Evolutionary conservation across 1,140 invertebrate genomes (phyloP), one percentile per base, ranked within the genome.

Genomic region (Drosophila ironensis): DNA sequence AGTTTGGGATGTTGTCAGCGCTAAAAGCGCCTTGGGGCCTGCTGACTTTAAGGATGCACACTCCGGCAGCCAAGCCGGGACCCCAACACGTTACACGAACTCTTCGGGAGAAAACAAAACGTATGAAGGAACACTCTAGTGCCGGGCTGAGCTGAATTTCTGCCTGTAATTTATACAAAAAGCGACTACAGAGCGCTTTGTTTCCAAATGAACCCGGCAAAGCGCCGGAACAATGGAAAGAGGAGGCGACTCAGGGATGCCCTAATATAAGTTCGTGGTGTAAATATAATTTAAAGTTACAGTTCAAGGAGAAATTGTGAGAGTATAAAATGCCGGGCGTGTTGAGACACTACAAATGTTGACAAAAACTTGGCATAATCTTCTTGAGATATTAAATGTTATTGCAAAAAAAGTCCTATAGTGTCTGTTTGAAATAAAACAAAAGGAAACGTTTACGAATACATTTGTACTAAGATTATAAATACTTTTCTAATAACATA

Each of bases 151-250:
- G 52, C 38, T 40, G 53, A 70, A 54, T 24, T 51, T 66, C 52
- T 63, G 72, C 11, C 72, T 61, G 54, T 63, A 75, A 69, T 69
- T 74, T 74, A 74, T 75, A 68, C 68, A 71, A 71, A 70, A 70
- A 59, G 52, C 22, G 44, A 70, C 28, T 48, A 40, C 64, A 33
- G 44, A 38, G 28, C 56, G 61, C 45, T 68, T 70, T 64, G 57
- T 66, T 74, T 35, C 33, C 40, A 63, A 75, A 75, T 75, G 72
- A 75, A 76, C 72, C 56, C 25, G 37, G n/a, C 8, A 2, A 7
- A 11, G 6, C 25, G 20, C 35, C 8, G 8, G 12, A 6, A 14
- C 5, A 33, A 16, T 9, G 3, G 9, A n/a, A n/a, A 3, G 16
- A 9, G 2, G 24, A 17, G 16, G 16, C 38, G 48, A 44, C 14